phyloP scores from a whole-genome alignment of 2,113 vertebrate genomes.

The Laticauda colubrina region DNA sequence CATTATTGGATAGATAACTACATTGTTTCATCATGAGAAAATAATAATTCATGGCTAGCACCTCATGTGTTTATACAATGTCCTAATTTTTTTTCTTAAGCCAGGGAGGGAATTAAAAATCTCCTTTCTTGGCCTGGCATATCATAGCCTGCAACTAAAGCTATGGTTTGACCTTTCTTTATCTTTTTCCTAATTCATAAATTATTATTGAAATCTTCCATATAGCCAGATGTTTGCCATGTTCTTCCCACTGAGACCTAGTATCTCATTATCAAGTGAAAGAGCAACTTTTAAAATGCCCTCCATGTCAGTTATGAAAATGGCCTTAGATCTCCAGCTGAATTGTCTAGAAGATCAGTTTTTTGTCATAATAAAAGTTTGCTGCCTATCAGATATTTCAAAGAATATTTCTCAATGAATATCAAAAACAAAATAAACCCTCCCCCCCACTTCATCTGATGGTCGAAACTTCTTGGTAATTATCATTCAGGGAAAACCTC shows the following conservation, averaged over 20 bases:
- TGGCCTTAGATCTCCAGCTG: conserved; percentile 1
- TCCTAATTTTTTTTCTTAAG: background rate
- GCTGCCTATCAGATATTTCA: background rate
- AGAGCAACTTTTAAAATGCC: background rate
- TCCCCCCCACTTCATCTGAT: background rate
- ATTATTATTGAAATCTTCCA: background rate
- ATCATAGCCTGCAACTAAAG: background rate
- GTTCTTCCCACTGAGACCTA: background rate
- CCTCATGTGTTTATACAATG: background rate
- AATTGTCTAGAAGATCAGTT: background rate
- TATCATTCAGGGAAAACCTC: conserved; percentile 17
- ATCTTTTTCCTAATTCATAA: background rate
- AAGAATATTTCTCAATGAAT: background rate
- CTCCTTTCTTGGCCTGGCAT: background rate
- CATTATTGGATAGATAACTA: background rate
- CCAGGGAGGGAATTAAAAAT: background rate
- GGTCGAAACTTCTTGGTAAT: background rate
- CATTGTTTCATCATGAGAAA: background rate
- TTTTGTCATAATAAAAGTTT: background rate
- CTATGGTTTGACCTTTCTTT: background rate
- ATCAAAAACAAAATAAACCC: background rate
- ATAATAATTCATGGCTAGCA: background rate
- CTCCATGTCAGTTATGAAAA: background rate
- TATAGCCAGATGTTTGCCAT: background rate
- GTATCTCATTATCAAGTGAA: background rate